Evolutionary conservation across 2,797 vertebrate species (phyloP).

Genomic region (Tapera naevia): DNA sequence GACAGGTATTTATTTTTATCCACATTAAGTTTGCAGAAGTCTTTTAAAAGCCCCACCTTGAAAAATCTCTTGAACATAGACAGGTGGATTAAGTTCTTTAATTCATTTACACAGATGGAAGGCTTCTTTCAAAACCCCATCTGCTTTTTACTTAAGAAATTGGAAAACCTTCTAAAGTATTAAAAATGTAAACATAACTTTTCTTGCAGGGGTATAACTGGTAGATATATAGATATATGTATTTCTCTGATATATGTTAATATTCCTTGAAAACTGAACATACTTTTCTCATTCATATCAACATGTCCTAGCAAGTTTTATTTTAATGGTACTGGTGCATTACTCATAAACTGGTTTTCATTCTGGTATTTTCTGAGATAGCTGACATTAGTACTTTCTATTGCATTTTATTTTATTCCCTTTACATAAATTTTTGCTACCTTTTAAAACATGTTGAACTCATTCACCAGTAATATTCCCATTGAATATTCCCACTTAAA

Average conservation of each 20-base stretch:
- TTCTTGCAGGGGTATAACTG: constrained; percentile 68
- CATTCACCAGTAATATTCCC: constrained; percentile 36
- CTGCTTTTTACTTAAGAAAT: constrained; percentile 51
- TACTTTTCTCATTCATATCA: constrained; percentile 59
- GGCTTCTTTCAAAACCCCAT: constrained; percentile 56
- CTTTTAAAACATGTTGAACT: constrained; percentile 22
- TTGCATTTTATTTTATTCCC: constrained; percentile 19
- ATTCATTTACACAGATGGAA: constrained; percentile 46
- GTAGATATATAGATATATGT: constrained; percentile 37
- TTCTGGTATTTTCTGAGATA: constrained; percentile 25
- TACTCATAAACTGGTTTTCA: constrained; percentile 18
- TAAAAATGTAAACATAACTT: constrained; percentile 76
- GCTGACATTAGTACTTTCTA: constrained; percentile 24
- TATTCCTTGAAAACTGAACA: constrained; percentile 58
- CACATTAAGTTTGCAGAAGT: not conserved
- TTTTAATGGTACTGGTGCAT: constrained; percentile 39
- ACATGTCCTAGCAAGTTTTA: constrained; percentile 14
- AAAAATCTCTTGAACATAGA: constrained; percentile 26
- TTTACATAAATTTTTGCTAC: not conserved
- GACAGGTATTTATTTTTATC: not conserved
- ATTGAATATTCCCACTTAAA: not conserved
- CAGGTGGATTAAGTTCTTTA: constrained; percentile 36
- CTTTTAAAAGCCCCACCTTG: constrained; percentile 44
- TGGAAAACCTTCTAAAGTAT: constrained; percentile 54
- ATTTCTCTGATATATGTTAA: constrained; percentile 68